These are phyloP conservation scores for Chrysotoxum bicinctum DNA, from an alignment of 2,888 invertebrate species.

Conservation along the genomic window DNA sequence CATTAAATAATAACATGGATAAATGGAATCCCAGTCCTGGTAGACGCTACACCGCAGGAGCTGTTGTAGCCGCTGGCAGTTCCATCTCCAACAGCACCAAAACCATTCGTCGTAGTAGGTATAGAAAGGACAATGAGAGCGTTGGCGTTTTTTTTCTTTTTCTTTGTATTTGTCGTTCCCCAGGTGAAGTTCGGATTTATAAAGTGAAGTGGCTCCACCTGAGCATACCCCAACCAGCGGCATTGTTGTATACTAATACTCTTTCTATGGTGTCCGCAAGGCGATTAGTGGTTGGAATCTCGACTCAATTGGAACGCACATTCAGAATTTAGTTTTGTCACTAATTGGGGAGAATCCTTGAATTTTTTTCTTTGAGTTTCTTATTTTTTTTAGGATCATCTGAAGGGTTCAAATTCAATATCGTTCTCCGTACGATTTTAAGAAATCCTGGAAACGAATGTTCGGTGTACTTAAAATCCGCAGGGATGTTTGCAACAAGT, in stretches of 20 bases:
- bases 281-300: conserved; percentile 66
- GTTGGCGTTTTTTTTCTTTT: conserved; percentile 27
- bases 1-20: conserved; percentile 73
- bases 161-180: conserved; percentile 22
- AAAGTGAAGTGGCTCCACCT: conserved; percentile 64
- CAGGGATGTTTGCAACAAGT: conserved; percentile 41
- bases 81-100: conserved; percentile 38
- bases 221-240: conserved; percentile 21
- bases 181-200: conserved; percentile 68
- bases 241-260: neutral
- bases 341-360: conserved; percentile 69
- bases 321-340: conserved; percentile 57
- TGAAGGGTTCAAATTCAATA: conserved; percentile 23
- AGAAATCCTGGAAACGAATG: neutral
- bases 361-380: conserved; percentile 15
- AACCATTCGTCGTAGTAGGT: conserved; percentile 20
- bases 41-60: conserved; percentile 46
- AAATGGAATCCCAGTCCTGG: conserved; percentile 65
- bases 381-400: conserved; percentile 34
- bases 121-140: conserved; percentile 50
- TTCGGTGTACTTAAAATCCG: conserved; percentile 9
- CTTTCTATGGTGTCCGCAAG: conserved; percentile 14
- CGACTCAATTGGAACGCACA: conserved; percentile 48
- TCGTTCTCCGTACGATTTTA: neutral
- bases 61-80: conserved; percentile 26